Percentiles rank a stretch among this genome's conserved stretches.
Conservation (phyloP, 1,140 invertebrate genomes). For the Drosophila lini region DNA sequence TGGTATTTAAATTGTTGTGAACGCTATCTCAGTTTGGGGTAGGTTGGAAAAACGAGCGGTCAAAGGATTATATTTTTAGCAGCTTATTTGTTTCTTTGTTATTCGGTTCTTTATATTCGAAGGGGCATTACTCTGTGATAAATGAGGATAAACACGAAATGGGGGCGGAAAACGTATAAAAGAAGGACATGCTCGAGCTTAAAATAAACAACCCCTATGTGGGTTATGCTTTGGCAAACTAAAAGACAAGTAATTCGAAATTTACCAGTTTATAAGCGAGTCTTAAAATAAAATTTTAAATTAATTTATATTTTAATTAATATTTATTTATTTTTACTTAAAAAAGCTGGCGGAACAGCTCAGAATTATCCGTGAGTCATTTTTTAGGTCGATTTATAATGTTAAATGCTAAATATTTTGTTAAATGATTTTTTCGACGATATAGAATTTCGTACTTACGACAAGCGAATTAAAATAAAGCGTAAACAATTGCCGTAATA, state of each 20-base stretch:
- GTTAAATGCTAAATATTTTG: not conserved
- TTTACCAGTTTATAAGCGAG: too few relatives aligned
- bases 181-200: not conserved
- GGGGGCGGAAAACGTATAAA: constrained; percentile 6
- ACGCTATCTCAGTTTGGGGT: constrained; percentile 51
- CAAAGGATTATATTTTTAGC: constrained; percentile 46
- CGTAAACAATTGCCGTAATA: not conserved
- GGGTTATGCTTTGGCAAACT: not conserved
- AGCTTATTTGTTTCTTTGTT: constrained; percentile 56
- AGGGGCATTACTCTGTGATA: constrained; percentile 25
- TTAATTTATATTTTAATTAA: not conserved
- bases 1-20: constrained; percentile 75
- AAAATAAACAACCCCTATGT: not conserved
- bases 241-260: not conserved
- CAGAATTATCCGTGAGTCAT: not conserved
- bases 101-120: constrained; percentile 38
- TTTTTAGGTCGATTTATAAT: not conserved
- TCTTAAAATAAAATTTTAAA: not conserved
- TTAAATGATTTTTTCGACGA: not conserved
- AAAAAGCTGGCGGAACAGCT: too few relatives aligned
- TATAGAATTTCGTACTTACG: not conserved
- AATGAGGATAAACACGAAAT: constrained; percentile 42
- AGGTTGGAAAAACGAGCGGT: constrained; percentile 43
- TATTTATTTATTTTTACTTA: not conserved
- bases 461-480: not conserved